Evolutionary conservation across 2,888 invertebrate species (phyloP).

Genomic region (Eupithecia vulgata): DNA sequence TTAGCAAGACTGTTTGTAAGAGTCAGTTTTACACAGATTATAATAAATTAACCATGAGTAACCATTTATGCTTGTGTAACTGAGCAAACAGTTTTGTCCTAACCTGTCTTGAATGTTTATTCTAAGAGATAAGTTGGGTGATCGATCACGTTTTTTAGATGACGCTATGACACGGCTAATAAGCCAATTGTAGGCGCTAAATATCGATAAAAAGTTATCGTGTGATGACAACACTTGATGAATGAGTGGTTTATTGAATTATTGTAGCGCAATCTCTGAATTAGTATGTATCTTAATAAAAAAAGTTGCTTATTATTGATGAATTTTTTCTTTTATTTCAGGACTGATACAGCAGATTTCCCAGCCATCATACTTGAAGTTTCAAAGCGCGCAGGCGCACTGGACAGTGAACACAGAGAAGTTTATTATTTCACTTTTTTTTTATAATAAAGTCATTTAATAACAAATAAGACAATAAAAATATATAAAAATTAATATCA

Average conservation of each 20-base stretch:
- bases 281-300: not conserved
- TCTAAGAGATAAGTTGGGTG: conserved; percentile 65
- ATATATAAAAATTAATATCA: not conserved
- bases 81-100: conserved; percentile 66
- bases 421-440: not conserved
- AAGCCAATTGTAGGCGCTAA: conserved; percentile 60
- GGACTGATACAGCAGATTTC: conserved; percentile 26
- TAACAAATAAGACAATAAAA: too few relatives aligned
- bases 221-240: conserved; percentile 69
- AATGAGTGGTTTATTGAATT: conserved; percentile 46
- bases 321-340: conserved; percentile 46
- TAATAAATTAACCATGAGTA: conserved; percentile 11
- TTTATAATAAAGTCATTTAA: not conserved
- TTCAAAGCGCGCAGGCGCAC: not conserved
- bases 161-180: conserved; percentile 65
- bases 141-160: conserved; percentile 71
- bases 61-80: conserved; percentile 52
- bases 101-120: conserved; percentile 70
- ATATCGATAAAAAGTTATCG: conserved; percentile 65
- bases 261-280: not conserved
- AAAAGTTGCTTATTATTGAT: not conserved
- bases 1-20: conserved; percentile 44
- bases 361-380: not conserved
- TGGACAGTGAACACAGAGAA: conserved; percentile 8
- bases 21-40: conserved; percentile 43